Conservation (phyloP, 2,888 invertebrate genomes). For the Calephelis perditalis region DNA sequence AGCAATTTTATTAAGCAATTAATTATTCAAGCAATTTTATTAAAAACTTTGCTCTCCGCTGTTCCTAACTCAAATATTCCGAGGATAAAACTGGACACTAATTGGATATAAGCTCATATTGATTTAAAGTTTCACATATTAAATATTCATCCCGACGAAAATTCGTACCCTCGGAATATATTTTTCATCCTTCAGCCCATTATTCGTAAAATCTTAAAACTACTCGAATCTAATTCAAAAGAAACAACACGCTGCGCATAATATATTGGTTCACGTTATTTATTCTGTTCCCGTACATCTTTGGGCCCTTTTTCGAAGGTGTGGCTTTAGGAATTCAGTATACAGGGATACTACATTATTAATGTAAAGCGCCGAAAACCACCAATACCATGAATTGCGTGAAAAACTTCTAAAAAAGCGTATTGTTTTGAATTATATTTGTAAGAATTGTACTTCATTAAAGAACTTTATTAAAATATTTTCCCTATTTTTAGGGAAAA, state of each 20-base stretch:
- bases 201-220: conserved; percentile 6
- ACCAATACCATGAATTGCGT: conserved; percentile 15
- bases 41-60: conserved; percentile 3
- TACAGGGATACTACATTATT: conserved; percentile 2
- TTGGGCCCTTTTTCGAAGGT: conserved; percentile 6
- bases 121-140: neutral
- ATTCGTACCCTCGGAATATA: too few species aligned
- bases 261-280: conserved; percentile 3
- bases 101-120: conserved; percentile 23
- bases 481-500: too few species aligned
- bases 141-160: too few species aligned
- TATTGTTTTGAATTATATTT: too few species aligned
- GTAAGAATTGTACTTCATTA: too few species aligned
- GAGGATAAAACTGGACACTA: conserved; percentile 16
- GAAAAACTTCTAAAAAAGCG: conserved; percentile 10
- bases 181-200: too few species aligned
- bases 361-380: neutral
- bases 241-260: conserved; percentile 1
- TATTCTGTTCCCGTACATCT: conserved; percentile 6
- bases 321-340: conserved; percentile 5
- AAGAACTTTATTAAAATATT: too few species aligned
- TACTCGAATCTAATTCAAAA: neutral
- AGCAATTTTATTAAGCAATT: neutral
- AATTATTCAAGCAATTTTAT: conserved; percentile 23
- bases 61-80: conserved; percentile 2